Evolutionary conservation across 2,888 invertebrate species (phyloP), one percentile per base, ranked within the genome.

Genomic region (Caenorhabditis sp.): DNA sequence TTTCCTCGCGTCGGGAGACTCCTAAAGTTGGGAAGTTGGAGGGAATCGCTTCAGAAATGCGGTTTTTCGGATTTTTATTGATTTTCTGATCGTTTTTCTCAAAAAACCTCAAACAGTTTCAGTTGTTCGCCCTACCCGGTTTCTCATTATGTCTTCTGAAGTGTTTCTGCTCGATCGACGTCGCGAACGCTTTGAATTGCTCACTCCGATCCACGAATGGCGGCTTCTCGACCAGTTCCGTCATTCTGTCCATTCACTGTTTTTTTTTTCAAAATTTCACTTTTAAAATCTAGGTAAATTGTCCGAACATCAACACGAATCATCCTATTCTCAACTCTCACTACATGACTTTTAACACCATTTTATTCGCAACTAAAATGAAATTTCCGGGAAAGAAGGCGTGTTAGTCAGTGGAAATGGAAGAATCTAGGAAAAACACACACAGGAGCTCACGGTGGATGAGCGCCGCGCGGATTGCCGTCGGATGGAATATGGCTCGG

Each of bases 341-440:
- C 24, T 13, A 47, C 47, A 47, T 47, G 47, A n/a, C 24, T 76
- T 67, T 67, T 32, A 76, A 76, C 76, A 76, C 76, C 67, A 76
- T 76, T 76, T 76, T 76, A 76, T 76, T 76, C 67, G 76, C 76
- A 76, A 61, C 76, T 76, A 76, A 76, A 53, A n/a, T 74, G 65
- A 76, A 65, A 61, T 61, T 61, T 76, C 67, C 65, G 65, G 60
- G 44, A 61, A 60, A 74, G 56, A 61, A 72, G 35, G 76, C 61
- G 67, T 76, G 76, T 67, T 67, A 76, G 67, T 76, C 67, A 22
- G 53, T 26, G 9, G 13, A 65, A 55, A 44, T 32, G 28, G 50
- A 65, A 13, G 18, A 61, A 67, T 76, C 76, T 32, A 44, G 40
- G 67, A 76, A 76, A 76, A 76, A 76, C 76, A 76, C 58, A 76